phyloP scores from a whole-genome alignment of 92 coral and sea anemone species.

The Siderastrea siderea region DNA sequence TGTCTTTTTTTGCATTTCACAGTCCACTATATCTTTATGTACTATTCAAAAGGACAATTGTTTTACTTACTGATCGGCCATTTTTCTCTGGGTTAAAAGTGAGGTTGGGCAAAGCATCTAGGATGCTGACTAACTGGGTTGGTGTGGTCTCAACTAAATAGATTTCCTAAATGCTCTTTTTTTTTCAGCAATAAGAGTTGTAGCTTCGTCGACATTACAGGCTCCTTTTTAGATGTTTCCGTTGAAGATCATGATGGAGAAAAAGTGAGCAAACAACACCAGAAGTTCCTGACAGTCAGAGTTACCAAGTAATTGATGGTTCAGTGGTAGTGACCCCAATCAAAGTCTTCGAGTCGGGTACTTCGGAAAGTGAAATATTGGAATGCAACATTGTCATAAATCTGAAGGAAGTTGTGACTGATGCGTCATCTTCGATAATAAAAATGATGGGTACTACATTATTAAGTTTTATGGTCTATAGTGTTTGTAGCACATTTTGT shows the following conservation, averaged over 20 bases:
- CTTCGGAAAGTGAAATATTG: neutral
- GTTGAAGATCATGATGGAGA: neutral
- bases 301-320: conserved; percentile 14
- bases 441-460: conserved; percentile 35
- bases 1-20: too few relatives aligned
- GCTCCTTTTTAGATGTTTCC: neutral
- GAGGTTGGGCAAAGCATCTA: too few relatives aligned
- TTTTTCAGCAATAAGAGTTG: conserved; percentile 3
- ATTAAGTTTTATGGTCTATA: too few relatives aligned
- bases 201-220: neutral
- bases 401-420: conserved; percentile 29
- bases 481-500: too few relatives aligned
- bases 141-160: neutral
- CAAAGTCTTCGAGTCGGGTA: conserved; percentile 16
- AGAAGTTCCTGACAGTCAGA: neutral
- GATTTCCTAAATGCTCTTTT: neutral
- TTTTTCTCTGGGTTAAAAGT: too few relatives aligned
- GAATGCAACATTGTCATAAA: neutral
- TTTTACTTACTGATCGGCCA: too few relatives aligned
- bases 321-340: conserved; percentile 20
- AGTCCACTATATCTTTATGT: too few relatives aligned
- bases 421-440: conserved; percentile 27
- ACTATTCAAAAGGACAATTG: too few relatives aligned
- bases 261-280: neutral
- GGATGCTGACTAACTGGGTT: too few relatives aligned